Evolutionary conservation across 2,888 invertebrate genomes (phyloP).

Genomic region (Platynereis dumerilii): DNA sequence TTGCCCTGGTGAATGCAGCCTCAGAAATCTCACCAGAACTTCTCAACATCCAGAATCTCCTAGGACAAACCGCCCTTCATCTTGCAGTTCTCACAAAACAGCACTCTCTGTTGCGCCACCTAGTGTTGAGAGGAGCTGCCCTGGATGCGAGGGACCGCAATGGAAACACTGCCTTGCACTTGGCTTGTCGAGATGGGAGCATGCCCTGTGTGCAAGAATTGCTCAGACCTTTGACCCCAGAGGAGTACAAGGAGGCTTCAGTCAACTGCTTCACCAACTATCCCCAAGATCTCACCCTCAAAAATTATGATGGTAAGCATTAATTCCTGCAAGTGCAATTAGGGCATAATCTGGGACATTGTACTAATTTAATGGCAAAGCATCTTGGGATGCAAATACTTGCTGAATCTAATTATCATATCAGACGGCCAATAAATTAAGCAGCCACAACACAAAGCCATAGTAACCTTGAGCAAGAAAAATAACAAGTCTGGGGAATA

Average conservation of each 20-base stretch:
- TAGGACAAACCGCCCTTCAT: constrained; percentile 81
- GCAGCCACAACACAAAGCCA: too few relatives aligned
- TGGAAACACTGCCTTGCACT: constrained; percentile 87
- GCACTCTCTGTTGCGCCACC: constrained; percentile 75
- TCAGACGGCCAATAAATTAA: too few relatives aligned
- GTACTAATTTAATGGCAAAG: too few relatives aligned
- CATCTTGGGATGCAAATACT: too few relatives aligned
- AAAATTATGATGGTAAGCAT: constrained; percentile 27
- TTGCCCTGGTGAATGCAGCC: constrained; percentile 77
- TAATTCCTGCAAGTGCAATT: too few relatives aligned
- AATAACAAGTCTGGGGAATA: too few relatives aligned
- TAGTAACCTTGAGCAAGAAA: too few relatives aligned
- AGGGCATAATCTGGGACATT: too few relatives aligned
- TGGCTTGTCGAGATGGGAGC: constrained; percentile 78
- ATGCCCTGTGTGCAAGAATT: constrained; percentile 76
- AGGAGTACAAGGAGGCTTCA: constrained; percentile 8
- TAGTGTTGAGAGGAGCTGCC: constrained; percentile 81
- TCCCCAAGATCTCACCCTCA: constrained; percentile 24
- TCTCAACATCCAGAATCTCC: constrained; percentile 81
- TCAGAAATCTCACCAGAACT: constrained; percentile 79
- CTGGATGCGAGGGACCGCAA: constrained; percentile 72
- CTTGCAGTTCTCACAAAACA: constrained; percentile 82
- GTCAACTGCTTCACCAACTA: constrained; percentile 7
- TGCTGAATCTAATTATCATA: too few relatives aligned
- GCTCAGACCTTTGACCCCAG: constrained; percentile 64